A percentile compares a stretch with the other conserved stretches of the same genome.
Evolutionary conservation across 1,140 invertebrate species (phyloP).

Genomic region (Mercenaria mercenaria): DNA sequence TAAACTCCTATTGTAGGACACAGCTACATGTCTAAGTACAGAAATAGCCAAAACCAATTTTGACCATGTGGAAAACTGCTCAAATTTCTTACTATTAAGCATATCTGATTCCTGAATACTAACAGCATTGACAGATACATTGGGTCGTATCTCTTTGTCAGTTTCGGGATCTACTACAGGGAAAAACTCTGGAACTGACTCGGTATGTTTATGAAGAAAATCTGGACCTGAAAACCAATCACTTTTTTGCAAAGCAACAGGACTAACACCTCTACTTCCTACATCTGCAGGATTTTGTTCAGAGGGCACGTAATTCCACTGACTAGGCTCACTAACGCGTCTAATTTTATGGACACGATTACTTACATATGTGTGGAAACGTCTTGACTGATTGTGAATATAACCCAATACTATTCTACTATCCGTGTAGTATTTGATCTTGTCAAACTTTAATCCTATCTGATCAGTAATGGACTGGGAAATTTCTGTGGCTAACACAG

Average conservation of each 20-base stretch:
- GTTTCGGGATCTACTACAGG: neutral
- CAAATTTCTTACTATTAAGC: constrained; percentile 30
- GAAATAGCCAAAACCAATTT: constrained; percentile 30
- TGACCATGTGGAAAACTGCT: constrained; percentile 55
- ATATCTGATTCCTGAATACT: too few relatives aligned
- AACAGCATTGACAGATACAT: neutral
- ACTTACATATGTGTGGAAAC: constrained; percentile 60
- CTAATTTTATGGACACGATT: constrained; percentile 63
- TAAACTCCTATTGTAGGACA: neutral
- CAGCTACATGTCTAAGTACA: neutral
- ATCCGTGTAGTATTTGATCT: constrained; percentile 63
- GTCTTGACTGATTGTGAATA: constrained; percentile 50
- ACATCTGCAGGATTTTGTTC: constrained; percentile 22
- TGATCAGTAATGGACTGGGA: constrained; percentile 2
- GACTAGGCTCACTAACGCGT: neutral
- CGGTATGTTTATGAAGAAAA: neutral
- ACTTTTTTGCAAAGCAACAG: neutral
- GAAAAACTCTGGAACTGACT: neutral
- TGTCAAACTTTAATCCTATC: neutral
- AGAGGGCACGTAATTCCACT: constrained; percentile 36
- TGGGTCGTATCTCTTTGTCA: constrained; percentile 32
- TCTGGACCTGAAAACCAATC: neutral
- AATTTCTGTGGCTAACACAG: constrained; percentile 61
- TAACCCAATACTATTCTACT: constrained; percentile 68
- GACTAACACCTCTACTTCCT: neutral